Conservation (phyloP, 2,113 vertebrate species). For the Calonectris borealis region DNA sequence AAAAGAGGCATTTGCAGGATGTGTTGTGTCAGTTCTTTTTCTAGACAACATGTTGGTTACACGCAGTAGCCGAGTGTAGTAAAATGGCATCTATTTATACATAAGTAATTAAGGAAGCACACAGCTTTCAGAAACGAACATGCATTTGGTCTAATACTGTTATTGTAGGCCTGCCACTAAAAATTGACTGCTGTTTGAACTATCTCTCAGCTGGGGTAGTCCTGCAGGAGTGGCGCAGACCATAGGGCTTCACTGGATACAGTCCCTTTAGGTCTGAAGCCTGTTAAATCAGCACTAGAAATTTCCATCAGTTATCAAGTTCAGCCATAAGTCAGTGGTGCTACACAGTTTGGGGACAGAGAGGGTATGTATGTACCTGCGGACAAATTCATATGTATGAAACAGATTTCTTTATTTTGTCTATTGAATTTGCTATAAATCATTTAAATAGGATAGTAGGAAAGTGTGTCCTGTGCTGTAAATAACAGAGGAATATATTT, state of each 20-base stretch:
- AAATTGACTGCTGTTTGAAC: constrained; percentile 29
- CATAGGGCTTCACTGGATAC: not conserved
- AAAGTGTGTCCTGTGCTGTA: not conserved
- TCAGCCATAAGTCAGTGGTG: not conserved
- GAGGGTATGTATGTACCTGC: not conserved
- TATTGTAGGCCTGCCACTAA: not conserved
- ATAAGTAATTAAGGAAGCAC: not conserved
- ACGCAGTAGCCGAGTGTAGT: not conserved
- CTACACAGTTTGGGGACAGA: not conserved
- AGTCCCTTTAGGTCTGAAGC: not conserved
- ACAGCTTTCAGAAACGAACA: not conserved
- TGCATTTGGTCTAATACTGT: not conserved
- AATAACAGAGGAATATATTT: not conserved
- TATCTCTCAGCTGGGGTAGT: not conserved
- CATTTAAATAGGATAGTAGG: not conserved
- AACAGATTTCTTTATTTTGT: not conserved
- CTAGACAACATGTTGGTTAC: not conserved
- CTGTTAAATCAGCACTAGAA: not conserved
- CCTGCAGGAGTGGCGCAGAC: not conserved
- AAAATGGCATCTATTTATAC: constrained; percentile 47
- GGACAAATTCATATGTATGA: not conserved
- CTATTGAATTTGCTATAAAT: not conserved
- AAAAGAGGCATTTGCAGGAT: constrained; percentile 13
- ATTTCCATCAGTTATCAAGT: not conserved
- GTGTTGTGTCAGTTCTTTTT: constrained; percentile 43